A percentile compares a stretch with the other conserved stretches of the same genome.
phyloP scores from a whole-genome alignment of 2,113 vertebrate genomes.

The Leptocoma aspasia region DNA sequence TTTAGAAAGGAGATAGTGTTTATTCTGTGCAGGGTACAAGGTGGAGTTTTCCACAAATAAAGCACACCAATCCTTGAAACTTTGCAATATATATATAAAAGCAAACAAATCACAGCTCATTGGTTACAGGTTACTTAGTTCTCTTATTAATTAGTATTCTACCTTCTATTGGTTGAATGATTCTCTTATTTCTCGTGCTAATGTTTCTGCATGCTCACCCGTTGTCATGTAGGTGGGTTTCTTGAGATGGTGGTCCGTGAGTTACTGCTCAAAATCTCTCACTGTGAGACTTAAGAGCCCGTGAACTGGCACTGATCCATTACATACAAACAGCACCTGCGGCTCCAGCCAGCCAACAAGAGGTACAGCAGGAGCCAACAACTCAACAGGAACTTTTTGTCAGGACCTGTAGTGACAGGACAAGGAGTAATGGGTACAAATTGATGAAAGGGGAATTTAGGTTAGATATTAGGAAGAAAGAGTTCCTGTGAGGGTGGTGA shows the following conservation, averaged over 20 bases:
- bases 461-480: background rate
- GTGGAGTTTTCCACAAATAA: background rate
- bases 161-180: background rate
- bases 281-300: fast-evolving
- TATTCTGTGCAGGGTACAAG: background rate
- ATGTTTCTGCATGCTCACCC: background rate
- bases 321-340: background rate
- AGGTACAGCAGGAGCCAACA: background rate
- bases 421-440: background rate
- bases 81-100: background rate
- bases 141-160: background rate
- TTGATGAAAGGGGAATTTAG: background rate
- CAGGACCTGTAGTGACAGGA: background rate
- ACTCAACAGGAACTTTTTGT: background rate
- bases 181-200: background rate
- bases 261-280: background rate
- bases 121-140: background rate
- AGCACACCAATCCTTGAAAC: background rate
- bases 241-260: fast-evolving
- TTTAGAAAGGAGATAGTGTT: background rate
- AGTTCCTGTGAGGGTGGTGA: background rate
- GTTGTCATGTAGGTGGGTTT: background rate
- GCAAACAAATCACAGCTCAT: background rate
- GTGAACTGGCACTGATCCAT: background rate
- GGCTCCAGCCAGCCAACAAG: background rate